Evolutionary conservation across 2,113 vertebrate species (phyloP).

Genomic region (Barbus barbus): DNA sequence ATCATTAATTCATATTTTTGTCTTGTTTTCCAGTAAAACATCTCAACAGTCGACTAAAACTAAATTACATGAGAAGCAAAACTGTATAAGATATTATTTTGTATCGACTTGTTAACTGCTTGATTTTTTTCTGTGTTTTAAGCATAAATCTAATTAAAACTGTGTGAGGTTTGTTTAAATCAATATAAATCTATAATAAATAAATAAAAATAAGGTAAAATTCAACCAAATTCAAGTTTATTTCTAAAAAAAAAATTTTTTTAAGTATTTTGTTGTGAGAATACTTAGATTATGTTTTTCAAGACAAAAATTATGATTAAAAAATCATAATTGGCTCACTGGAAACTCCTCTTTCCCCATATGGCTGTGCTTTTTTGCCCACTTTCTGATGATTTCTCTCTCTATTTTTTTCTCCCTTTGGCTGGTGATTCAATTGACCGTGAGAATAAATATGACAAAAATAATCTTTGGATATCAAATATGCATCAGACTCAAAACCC

Average conservation of each 20-base stretch:
- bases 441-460: conserved; percentile 50
- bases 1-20: not conserved
- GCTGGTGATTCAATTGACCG: conserved; percentile 56
- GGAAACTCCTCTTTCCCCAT: conserved; percentile 1
- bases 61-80: not conserved
- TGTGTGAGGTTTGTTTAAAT: not conserved
- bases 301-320: not conserved
- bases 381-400: not conserved
- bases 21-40: not conserved
- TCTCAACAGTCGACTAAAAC: not conserved
- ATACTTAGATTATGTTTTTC: not conserved
- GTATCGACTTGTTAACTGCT: not conserved
- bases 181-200: not conserved
- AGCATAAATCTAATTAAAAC: not conserved
- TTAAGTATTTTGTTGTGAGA: not conserved
- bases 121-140: conserved; percentile 4
- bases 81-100: not conserved
- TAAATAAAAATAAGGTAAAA: not conserved
- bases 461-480: conserved; percentile 31
- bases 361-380: conserved; percentile 19
- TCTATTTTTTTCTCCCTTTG: conserved; percentile 41
- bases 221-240: not conserved
- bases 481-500: conserved; percentile 31
- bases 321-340: not conserved
- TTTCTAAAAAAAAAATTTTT: not conserved